These are phyloP conservation scores for Atherinosoma microstoma DNA, from an alignment of 2,797 vertebrate species.

Conservation along the genomic window DNA sequence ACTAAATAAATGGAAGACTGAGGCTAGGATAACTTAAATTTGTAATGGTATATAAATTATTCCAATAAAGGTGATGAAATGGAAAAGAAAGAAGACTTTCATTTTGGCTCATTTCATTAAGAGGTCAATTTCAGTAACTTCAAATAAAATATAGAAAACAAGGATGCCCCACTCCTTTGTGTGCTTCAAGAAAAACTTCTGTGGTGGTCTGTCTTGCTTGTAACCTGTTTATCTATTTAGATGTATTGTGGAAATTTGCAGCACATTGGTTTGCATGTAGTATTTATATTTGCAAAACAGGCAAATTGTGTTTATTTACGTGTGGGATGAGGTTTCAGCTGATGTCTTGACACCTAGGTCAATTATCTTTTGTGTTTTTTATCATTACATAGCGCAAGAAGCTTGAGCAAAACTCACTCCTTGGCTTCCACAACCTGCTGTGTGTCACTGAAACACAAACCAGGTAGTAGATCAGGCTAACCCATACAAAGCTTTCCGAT, in stretches of 20 bases:
- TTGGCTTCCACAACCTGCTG: conserved; percentile 85
- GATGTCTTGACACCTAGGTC: not conserved
- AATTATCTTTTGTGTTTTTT: conserved; percentile 32
- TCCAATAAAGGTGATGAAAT: too few relatives aligned
- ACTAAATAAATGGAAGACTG: too few relatives aligned
- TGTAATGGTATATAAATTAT: too few relatives aligned
- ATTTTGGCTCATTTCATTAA: too few relatives aligned
- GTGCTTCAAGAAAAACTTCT: not conserved
- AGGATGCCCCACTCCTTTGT: too few relatives aligned
- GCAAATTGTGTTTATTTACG: not conserved
- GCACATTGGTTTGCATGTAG: not conserved
- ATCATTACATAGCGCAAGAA: conserved; percentile 65
- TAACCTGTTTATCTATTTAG: not conserved
- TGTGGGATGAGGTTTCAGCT: not conserved
- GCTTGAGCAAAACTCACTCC: conserved; percentile 64
- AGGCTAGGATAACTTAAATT: too few relatives aligned
- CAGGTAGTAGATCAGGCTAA: conserved; percentile 78
- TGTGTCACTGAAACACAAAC: conserved; percentile 87
- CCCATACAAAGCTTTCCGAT: not conserved
- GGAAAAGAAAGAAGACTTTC: too few relatives aligned
- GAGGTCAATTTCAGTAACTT: too few relatives aligned
- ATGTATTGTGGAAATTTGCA: not conserved
- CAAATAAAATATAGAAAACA: too few relatives aligned
- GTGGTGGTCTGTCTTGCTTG: not conserved
- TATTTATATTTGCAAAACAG: not conserved